Base-by-base conservation (phyloP, 2,888 invertebrate species). In the Baccha elongata region DNA sequence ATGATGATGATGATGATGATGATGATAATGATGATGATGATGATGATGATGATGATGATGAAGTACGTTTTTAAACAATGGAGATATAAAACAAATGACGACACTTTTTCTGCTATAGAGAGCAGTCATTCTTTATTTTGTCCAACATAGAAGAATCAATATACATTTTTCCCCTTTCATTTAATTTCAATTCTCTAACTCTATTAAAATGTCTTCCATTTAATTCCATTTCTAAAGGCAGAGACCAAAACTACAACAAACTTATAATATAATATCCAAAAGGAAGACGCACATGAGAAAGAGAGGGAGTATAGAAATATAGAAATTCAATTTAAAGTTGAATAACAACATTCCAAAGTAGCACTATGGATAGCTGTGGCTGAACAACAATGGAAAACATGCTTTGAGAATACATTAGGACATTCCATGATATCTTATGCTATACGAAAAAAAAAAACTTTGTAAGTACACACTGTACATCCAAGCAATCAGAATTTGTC, bases 291-390 rank as follows among this genome's bases (percentile, higher is more conserved):
- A 19, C 15, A 52, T 50, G 23, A n/a, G 5, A 55, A 17, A 53
- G 42, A n/a, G n/a, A n/a, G n/a, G n/a, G n/a, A n/a, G n/a, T n/a
- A n/a, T n/a, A n/a, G n/a, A n/a, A n/a, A 48, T 53, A 17, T 32
- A 76, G 71, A 81, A 81, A 76, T 81, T 81, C 81, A 76, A 81
- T 81, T 81, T 81, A 76, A 81, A 81, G 65, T 81, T 81, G 76
- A 76, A 65, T 60, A 81, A 81, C 71, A 72, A 60, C 76, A 81
- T 81, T 81, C 75, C 81, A 46, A 74, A 69, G 58, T 53, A 58
- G 42, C 71, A 67, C 37, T 50, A 46, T 21, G 13, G 37, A 29
- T 40, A 46, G 40, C 23, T 50, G 42, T 40, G 40, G 37, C 26
- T 40, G n/a, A 32, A 21, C 23, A 29, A 50, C 44, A 46, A 62